phyloP scores from a whole-genome alignment of 2,797 vertebrate genomes.

The Sebastes goodei region DNA sequence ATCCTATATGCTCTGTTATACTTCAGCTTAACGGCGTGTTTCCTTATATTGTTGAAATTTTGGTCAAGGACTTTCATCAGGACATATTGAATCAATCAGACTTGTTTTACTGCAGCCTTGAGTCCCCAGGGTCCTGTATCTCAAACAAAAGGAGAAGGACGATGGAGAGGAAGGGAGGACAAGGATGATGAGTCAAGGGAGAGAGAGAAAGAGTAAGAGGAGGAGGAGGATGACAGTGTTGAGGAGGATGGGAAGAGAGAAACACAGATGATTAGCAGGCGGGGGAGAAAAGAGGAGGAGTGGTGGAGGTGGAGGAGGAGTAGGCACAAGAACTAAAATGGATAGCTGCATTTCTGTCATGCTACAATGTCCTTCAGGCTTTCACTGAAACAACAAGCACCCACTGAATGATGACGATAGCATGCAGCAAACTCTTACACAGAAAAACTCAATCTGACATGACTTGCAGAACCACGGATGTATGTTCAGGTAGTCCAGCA shows the following conservation, averaged over 20 bases:
- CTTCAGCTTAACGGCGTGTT: background rate
- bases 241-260: slow-evolving; percentile 56
- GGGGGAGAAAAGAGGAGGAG: slow-evolving; percentile 35
- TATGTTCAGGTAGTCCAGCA: background rate
- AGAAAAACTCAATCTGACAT: background rate
- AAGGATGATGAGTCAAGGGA: slow-evolving; percentile 72
- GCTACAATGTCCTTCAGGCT: slow-evolving; percentile 64
- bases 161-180: slow-evolving; percentile 52
- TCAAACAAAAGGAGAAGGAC: slow-evolving; percentile 68
- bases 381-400: slow-evolving; percentile 49
- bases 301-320: slow-evolving; percentile 39
- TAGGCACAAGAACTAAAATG: slow-evolving; percentile 52
- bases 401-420: slow-evolving; percentile 29
- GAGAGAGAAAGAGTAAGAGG: slow-evolving; percentile 27
- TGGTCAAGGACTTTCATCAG: slow-evolving; percentile 60
- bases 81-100: slow-evolving; percentile 54
- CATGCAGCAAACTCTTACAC: slow-evolving; percentile 4
- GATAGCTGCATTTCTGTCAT: slow-evolving; percentile 64
- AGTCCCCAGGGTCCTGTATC: slow-evolving; percentile 64
- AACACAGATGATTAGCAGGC: slow-evolving; percentile 61
- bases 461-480: background rate
- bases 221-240: slow-evolving; percentile 54
- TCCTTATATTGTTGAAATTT: slow-evolving; percentile 23
- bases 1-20: background rate
- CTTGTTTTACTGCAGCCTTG: slow-evolving; percentile 66